Percentiles rank a stretch among this genome's conserved stretches.
Conservation (phyloP, 2,113 vertebrate species). For the Bucco capensis region DNA sequence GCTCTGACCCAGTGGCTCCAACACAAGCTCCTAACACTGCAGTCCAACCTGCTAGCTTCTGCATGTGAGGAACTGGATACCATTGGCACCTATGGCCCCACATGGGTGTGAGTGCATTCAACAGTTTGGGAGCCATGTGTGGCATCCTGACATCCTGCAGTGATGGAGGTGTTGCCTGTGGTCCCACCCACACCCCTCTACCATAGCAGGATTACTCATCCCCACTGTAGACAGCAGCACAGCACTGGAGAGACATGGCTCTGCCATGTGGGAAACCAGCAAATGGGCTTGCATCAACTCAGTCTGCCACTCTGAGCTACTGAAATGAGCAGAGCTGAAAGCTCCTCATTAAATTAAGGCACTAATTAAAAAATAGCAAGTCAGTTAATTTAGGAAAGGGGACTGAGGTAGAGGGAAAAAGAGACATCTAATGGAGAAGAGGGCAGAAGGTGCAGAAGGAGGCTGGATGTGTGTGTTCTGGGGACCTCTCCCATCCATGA, state of each 20-base stretch:
- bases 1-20: rapidly evolving
- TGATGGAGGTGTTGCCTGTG: neutral
- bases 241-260: neutral
- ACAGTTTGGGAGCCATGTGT: neutral
- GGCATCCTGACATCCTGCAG: neutral
- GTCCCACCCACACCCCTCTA: neutral
- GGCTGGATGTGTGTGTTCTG: rapidly evolving
- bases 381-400: neutral
- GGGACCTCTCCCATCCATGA: neutral
- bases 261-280: neutral
- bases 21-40: rapidly evolving
- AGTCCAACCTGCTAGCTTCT: neutral
- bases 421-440: neutral
- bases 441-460: neutral
- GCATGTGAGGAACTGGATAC: rapidly evolving
- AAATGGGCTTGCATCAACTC: neutral
- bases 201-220: neutral
- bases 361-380: neutral
- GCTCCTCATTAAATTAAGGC: neutral
- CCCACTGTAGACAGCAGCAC: neutral
- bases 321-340: slow-evolving; percentile 25
- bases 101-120: rapidly evolving
- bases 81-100: rapidly evolving
- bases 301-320: slow-evolving; percentile 14
- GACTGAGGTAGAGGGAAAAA: neutral